These are phyloP conservation scores for Chydorus sphaericus DNA, from an alignment of 2,888 invertebrate genomes.

Conservation along the genomic window DNA sequence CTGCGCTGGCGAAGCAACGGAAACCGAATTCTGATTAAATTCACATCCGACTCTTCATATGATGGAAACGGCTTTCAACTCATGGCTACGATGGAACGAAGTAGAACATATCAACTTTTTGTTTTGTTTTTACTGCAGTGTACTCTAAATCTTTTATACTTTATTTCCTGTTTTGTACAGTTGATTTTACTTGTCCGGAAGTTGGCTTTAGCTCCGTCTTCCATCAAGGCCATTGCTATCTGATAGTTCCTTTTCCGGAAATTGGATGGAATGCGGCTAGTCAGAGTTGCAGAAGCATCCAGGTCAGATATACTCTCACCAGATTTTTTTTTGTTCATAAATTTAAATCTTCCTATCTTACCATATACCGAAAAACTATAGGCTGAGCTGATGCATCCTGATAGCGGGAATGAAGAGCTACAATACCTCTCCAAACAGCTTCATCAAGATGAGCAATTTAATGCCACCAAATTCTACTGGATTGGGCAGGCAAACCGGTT, in stretches of 20 bases:
- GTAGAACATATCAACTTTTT: slow-evolving; percentile 37
- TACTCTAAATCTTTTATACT: neutral
- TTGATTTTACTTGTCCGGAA: slow-evolving; percentile 53
- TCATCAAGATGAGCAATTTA: slow-evolving; percentile 48
- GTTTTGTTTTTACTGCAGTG: neutral
- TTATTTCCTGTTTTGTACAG: slow-evolving; percentile 25
- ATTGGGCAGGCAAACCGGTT: slow-evolving; percentile 34
- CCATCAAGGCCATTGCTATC: slow-evolving; percentile 56
- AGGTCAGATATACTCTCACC: slow-evolving; percentile 26
- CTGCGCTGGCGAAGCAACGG: slow-evolving; percentile 47
- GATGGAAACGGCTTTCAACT: slow-evolving; percentile 60
- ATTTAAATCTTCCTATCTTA: neutral
- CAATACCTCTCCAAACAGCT: slow-evolving; percentile 52
- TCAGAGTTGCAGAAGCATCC: slow-evolving; percentile 53
- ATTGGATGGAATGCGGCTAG: slow-evolving; percentile 55
- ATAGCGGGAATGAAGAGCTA: slow-evolving; percentile 47
- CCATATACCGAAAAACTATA: slow-evolving; percentile 18
- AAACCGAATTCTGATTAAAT: slow-evolving; percentile 30
- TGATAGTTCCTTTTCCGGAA: slow-evolving; percentile 59
- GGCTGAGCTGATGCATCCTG: slow-evolving; percentile 51
- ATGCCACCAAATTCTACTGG: slow-evolving; percentile 59
- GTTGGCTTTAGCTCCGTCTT: slow-evolving; percentile 50
- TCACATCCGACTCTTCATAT: slow-evolving; percentile 61
- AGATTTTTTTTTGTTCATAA: neutral
- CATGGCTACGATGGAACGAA: slow-evolving; percentile 52